These are phyloP conservation scores for Mormyrus hasselquistii DNA, from an alignment of 2,797 vertebrate species.

Conservation along the genomic window DNA sequence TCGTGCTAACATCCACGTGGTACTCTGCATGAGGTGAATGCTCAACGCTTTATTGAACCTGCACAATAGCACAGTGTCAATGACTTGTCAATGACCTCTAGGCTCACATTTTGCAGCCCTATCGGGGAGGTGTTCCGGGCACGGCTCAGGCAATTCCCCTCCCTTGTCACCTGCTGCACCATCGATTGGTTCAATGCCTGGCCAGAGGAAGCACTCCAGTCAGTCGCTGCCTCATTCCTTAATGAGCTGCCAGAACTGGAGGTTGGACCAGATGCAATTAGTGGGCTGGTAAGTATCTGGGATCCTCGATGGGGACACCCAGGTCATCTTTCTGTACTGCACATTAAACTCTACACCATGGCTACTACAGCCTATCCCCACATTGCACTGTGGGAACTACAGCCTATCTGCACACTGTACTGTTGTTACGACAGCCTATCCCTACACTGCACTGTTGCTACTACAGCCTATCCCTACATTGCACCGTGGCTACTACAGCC, in stretches of 20 bases:
- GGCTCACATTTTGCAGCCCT: conserved; percentile 58
- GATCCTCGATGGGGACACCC: background rate
- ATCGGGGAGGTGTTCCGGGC: conserved; percentile 82
- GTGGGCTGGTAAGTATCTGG: conserved; percentile 68
- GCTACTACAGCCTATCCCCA: background rate
- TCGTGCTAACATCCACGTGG: conserved; percentile 77
- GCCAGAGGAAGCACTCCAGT: conserved; percentile 82
- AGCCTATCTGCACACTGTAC: background rate
- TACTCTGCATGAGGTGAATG: conserved; percentile 86
- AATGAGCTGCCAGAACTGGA: conserved; percentile 70
- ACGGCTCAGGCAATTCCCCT: conserved; percentile 83
- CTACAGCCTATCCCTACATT: too few relatives aligned
- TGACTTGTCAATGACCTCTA: conserved; percentile 3
- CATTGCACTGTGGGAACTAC: background rate
- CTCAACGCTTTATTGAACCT: background rate
- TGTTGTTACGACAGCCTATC: background rate
- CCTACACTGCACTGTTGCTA: background rate
- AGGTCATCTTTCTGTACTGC: background rate
- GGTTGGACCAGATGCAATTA: conserved; percentile 37
- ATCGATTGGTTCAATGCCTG: conserved; percentile 91
- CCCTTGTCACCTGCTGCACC: conserved; percentile 85
- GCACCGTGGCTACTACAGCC: too few relatives aligned
- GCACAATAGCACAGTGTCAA: background rate
- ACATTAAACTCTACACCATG: background rate
- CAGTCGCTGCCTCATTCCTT: conserved; percentile 73